Percentiles rank a stretch among this genome's conserved stretches.
Conservation (phyloP, 2,888 invertebrate species). For the Pollenia amentaria region DNA sequence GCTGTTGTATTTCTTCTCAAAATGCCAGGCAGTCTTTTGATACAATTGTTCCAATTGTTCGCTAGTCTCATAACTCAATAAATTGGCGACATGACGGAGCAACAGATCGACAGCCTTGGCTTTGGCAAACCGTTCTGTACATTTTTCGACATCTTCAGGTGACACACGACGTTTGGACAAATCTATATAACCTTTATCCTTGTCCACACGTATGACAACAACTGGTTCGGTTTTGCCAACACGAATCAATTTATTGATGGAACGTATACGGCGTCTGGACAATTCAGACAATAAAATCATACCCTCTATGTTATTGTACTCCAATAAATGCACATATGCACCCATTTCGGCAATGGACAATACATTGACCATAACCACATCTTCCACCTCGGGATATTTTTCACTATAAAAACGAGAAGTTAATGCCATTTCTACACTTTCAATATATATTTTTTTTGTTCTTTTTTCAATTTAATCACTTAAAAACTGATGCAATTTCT, state of each 20-base stretch:
- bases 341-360: constrained; percentile 99
- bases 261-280: constrained; percentile 98
- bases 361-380: constrained; percentile 99
- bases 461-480: constrained; percentile 21
- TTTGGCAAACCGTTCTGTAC: constrained; percentile 99
- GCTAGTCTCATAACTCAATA: constrained; percentile 95
- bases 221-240: constrained; percentile 99
- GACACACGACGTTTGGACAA: constrained; percentile 99
- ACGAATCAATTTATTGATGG: constrained; percentile 99
- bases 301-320: constrained; percentile 99
- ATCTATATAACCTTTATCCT: constrained; percentile 99
- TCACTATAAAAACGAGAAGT: constrained; percentile 98
- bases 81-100: constrained; percentile 97
- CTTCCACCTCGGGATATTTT: constrained; percentile 98
- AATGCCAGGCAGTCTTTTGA: constrained; percentile 98
- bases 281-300: constrained; percentile 99
- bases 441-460: constrained; percentile 3
- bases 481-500: constrained; percentile 68
- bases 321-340: constrained; percentile 98
- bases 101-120: constrained; percentile 99
- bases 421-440: constrained; percentile 88
- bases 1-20: constrained; percentile 98
- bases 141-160: constrained; percentile 98
- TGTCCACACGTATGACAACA: constrained; percentile 99
- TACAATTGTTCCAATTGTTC: constrained; percentile 98